phyloP scores from a whole-genome alignment of 2,113 vertebrate species.

The Phrynocephalus versicolor region DNA sequence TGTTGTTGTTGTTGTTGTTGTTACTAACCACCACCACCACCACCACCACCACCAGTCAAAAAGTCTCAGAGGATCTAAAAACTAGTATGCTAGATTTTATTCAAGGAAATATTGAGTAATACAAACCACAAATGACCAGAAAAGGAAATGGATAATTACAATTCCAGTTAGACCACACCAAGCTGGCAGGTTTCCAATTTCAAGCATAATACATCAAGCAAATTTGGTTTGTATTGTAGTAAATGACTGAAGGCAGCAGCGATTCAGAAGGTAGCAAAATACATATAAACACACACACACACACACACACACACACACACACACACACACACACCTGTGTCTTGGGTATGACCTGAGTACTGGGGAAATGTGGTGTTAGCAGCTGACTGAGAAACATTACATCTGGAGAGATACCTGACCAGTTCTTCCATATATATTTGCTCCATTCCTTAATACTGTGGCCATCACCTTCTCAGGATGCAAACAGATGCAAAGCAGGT shows the following conservation, averaged over 20 bases:
- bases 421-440: conserved; percentile 34
- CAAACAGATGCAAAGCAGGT: conserved; percentile 43
- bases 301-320: too few relatives aligned
- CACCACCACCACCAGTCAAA: neutral
- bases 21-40: too few relatives aligned
- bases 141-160: neutral
- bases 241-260: neutral
- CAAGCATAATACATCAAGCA: neutral
- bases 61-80: neutral
- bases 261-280: conserved; percentile 27
- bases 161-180: neutral
- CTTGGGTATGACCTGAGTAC: conserved; percentile 22
- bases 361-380: conserved; percentile 16
- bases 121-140: neutral
- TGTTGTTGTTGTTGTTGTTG: too few relatives aligned
- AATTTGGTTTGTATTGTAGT: conserved; percentile 15
- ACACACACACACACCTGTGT: conserved; percentile 6
- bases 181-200: neutral
- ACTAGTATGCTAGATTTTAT: neutral
- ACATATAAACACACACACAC: too few relatives aligned
- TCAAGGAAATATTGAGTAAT: neutral
- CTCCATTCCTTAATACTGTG: conserved; percentile 35
- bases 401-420: conserved; percentile 9
- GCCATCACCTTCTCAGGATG: conserved; percentile 24
- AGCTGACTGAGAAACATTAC: conserved; percentile 34